Evolutionary conservation across 1,140 invertebrate genomes (phyloP).

Genomic region (Nasonia longicornis): DNA sequence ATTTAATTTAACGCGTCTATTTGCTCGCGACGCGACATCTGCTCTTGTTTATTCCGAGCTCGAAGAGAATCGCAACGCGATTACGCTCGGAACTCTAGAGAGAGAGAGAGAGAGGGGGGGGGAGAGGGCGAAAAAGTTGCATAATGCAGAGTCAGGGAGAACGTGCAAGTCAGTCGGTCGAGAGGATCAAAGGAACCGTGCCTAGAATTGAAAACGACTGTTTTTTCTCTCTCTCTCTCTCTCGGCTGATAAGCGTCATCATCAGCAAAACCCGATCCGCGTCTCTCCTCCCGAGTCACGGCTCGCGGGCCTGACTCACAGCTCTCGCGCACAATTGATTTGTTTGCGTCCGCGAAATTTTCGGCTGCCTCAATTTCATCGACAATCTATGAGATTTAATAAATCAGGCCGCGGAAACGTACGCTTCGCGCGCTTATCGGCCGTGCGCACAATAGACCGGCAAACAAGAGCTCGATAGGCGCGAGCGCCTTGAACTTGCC

Average conservation of each 20-base stretch:
- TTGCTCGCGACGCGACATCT: conserved; percentile 35
- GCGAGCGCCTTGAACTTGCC: conserved; percentile 69
- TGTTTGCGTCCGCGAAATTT: conserved; percentile 55
- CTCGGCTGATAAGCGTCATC: conserved; percentile 21
- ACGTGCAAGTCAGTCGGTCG: conserved; percentile 38
- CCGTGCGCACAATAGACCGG: neutral
- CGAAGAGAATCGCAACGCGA: neutral
- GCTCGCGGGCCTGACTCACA: conserved; percentile 48
- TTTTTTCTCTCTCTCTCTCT: conserved; percentile 3
- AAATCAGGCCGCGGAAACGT: neutral
- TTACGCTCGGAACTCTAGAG: neutral
- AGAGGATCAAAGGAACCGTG: conserved; percentile 36
- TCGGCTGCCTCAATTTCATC: neutral
- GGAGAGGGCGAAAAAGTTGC: conserved; percentile 10
- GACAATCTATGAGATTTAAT: neutral
- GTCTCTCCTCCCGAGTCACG: conserved; percentile 39
- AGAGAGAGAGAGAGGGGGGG: neutral
- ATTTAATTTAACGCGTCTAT: conserved; percentile 44
- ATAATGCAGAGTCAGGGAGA: conserved; percentile 28
- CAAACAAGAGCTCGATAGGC: conserved; percentile 55
- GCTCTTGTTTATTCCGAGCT: conserved; percentile 30
- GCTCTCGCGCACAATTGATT: conserved; percentile 54
- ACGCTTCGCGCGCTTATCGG: neutral
- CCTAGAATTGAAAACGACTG: conserved; percentile 39
- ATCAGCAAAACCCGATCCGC: conserved; percentile 40